Evolutionary conservation across 35 echinoderm and acorn worm genomes (phyloP).

Genomic region (Heliocidaris tuberculata): DNA sequence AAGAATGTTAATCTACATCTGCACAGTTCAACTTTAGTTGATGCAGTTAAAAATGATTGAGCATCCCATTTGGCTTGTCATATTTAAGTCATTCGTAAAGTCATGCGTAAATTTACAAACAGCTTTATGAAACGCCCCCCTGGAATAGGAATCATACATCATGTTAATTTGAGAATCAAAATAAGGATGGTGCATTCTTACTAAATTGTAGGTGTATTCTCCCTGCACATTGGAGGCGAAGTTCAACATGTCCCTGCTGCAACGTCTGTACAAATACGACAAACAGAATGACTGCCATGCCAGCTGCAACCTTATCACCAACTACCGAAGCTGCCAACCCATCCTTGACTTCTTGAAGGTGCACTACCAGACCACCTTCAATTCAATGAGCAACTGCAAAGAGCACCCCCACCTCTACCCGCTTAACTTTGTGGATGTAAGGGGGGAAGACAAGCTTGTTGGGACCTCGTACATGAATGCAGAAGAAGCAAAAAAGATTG

Average conservation of each 20-base stretch:
- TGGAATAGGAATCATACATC: not conserved
- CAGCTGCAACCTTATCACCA: slow-evolving; percentile 57
- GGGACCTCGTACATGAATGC: slow-evolving; percentile 77
- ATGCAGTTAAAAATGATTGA: too few relatives aligned
- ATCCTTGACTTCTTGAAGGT: slow-evolving; percentile 75
- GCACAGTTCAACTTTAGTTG: too few relatives aligned
- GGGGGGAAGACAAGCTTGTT: slow-evolving; percentile 70
- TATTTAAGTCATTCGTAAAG: too few relatives aligned
- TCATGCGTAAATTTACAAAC: too few relatives aligned
- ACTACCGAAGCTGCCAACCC: slow-evolving; percentile 70
- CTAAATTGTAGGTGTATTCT: slow-evolving; percentile 64
- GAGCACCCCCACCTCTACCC: slow-evolving; percentile 68
- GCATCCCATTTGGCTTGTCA: too few relatives aligned
- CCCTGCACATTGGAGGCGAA: slow-evolving; percentile 34
- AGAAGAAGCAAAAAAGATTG: slow-evolving; percentile 77
- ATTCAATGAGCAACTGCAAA: slow-evolving; percentile 39
- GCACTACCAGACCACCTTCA: slow-evolving; percentile 62
- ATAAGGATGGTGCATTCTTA: not conserved
- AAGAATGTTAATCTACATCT: too few relatives aligned
- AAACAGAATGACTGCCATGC: slow-evolving; percentile 39
- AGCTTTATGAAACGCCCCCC: too few relatives aligned
- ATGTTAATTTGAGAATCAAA: not conserved
- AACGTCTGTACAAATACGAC: slow-evolving; percentile 58
- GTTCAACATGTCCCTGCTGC: slow-evolving; percentile 76
- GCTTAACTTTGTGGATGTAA: slow-evolving; percentile 65